These are phyloP conservation scores for Eupelmus urozonus DNA, from an alignment of 2,888 invertebrate genomes.

Conservation along the genomic window DNA sequence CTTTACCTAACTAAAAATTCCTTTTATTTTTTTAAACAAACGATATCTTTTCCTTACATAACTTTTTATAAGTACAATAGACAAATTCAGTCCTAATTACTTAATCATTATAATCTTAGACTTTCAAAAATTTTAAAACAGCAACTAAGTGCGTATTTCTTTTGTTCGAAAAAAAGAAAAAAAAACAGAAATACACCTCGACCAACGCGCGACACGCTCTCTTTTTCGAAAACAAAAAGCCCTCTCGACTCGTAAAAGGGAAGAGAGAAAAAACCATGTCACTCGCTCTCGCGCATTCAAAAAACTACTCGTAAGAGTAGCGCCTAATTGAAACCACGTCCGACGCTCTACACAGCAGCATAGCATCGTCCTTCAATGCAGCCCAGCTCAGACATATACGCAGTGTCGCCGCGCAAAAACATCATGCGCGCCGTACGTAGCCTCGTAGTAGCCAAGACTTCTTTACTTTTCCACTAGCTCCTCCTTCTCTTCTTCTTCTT, in stretches of 20 bases:
- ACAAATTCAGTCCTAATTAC: background rate
- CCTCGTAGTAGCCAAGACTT: conserved; percentile 8
- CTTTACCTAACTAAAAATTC: too few relatives aligned
- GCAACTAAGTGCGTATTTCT: background rate
- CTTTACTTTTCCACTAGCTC: too few relatives aligned
- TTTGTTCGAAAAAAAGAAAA: background rate
- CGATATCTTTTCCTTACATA: too few relatives aligned
- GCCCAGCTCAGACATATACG: background rate
- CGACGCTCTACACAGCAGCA: background rate
- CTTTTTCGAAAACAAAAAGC: background rate
- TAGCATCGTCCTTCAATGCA: conserved; percentile 11
- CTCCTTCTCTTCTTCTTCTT: background rate
- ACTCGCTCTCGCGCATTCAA: background rate
- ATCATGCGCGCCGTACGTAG: background rate
- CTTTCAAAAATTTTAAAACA: background rate
- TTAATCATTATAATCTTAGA: background rate
- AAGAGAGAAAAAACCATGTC: background rate
- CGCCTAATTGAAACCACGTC: conserved; percentile 3
- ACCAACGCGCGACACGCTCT: background rate
- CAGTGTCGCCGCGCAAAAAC: background rate
- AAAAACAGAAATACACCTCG: background rate
- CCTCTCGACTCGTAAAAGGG: background rate
- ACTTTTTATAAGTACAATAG: too few relatives aligned
- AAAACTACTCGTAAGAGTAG: background rate
- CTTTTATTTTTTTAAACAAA: too few relatives aligned